Evolutionary conservation across 2,113 vertebrate genomes (phyloP), one percentile per base, ranked within the genome.

Genomic region (Limnothrissa miodon): DNA sequence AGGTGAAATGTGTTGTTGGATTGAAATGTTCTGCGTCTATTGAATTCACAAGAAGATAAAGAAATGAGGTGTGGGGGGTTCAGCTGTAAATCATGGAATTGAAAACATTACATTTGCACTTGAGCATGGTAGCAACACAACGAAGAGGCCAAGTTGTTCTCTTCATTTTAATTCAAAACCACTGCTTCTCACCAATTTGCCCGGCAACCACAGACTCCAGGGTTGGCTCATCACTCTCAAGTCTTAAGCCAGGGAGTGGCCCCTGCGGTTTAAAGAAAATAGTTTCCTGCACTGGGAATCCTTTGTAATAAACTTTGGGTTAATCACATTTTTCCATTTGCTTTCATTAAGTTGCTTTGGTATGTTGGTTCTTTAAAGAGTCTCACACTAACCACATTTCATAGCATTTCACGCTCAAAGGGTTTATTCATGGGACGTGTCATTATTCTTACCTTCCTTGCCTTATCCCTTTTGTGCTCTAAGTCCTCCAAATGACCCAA

Each of bases 261-360:
- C 33, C 66, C 66, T 39, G 66, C 25, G 33, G 66, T 74, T 74
- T 74, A 36, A 74, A 74, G 66, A 74, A 74, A 74, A 74, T 74
- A 74, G 66, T 74, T 74, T 74, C 66, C 66, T 39, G 33, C 66
- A 36, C 66, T 80, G 66, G 39, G 33, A 83, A 80, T 80, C 59
- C 33, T 46, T 80, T 80, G 80, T 83, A 80, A 81, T 59, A 66
- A 83, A 83, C 44, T 79, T 78, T 29, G 45, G 66, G 45, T 83
- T 79, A 83, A 74, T 81, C 45, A 53, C 78, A 86, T 86, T 74
- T 80, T 56, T 70, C 78, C 82, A 78, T 48, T 48, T 74, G 51
- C 53, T 78, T 78, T 70, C 82, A 80, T 80, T 81, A n/a, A 45
- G 79, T 83, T 86, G 66, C 79, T 23, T 62, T 70, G 84, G 74